These are phyloP conservation scores for Dicyrtoma fusca DNA, from an alignment of 2,888 invertebrate genomes.

Conservation along the genomic window DNA sequence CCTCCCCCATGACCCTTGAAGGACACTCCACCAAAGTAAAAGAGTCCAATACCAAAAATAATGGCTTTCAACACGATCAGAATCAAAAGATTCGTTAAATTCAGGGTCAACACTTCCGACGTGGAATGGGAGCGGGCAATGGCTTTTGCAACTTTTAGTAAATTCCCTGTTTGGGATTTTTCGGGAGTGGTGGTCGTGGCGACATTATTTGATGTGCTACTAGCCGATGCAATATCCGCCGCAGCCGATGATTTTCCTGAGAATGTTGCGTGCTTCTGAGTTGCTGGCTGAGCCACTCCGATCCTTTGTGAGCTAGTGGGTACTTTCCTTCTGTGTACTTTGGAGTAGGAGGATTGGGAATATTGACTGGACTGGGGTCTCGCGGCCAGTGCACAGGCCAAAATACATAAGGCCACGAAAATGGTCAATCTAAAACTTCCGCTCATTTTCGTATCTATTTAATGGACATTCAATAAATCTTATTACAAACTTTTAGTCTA, in stretches of 20 bases:
- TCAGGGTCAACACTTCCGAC: conserved; percentile 74
- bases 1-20: conserved; percentile 59
- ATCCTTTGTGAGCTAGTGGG: conserved; percentile 24
- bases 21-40: conserved; percentile 58
- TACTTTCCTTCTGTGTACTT: conserved; percentile 29
- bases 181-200: conserved; percentile 6
- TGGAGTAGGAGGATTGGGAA: conserved; percentile 26
- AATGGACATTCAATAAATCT: background rate
- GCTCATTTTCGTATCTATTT: conserved; percentile 49
- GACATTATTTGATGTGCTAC: background rate
- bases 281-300: conserved; percentile 26
- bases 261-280: conserved; percentile 14
- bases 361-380: conserved; percentile 3
- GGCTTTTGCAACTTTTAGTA: conserved; percentile 54
- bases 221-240: conserved; percentile 7
- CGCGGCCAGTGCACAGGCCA: conserved; percentile 46
- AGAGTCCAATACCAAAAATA: conserved; percentile 77
- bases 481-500: too few species aligned
- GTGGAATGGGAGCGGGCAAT: conserved; percentile 55
- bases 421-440: conserved; percentile 51
- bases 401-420: conserved; percentile 44
- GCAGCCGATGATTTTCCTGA: background rate
- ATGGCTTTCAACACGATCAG: conserved; percentile 78
- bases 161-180: conserved; percentile 49
- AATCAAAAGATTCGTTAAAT: conserved; percentile 79